Conservation (phyloP, 2,888 invertebrate species). For the Diplolepis rosae region DNA sequence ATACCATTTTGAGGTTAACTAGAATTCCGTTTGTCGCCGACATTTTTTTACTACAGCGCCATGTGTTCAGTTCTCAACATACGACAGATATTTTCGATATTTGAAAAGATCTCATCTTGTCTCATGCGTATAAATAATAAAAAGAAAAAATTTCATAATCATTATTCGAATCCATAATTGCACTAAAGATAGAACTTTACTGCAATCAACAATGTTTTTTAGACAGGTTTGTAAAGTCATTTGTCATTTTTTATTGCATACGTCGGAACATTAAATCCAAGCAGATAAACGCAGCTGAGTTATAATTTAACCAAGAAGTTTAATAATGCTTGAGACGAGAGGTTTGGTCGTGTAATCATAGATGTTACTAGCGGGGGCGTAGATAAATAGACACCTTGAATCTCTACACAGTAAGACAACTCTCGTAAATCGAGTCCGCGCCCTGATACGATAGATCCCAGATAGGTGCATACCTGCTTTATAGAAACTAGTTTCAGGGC, state of each 20-base stretch:
- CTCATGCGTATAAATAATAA: too few relatives aligned
- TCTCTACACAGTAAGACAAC: neutral
- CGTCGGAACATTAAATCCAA: neutral
- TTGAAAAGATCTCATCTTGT: too few relatives aligned
- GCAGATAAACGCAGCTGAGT: neutral
- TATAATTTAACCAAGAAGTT: constrained; percentile 30
- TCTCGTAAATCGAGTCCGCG: constrained; percentile 20
- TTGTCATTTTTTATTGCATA: neutral
- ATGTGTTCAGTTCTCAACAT: too few relatives aligned
- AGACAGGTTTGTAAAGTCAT: too few relatives aligned
- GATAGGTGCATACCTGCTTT: constrained; percentile 26
- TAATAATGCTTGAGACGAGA: constrained; percentile 36
- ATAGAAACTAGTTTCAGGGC: constrained; percentile 17
- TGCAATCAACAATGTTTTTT: too few relatives aligned
- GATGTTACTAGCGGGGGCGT: constrained; percentile 33
- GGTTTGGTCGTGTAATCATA: constrained; percentile 27
- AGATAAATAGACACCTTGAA: constrained; percentile 26
- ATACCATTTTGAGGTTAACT: too few relatives aligned
- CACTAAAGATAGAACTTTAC: too few relatives aligned
- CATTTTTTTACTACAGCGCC: too few relatives aligned
- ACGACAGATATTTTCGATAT: too few relatives aligned
- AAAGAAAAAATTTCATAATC: too few relatives aligned
- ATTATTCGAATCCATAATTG: too few relatives aligned
- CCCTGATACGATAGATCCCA: constrained; percentile 16
- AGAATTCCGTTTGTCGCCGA: too few relatives aligned